Percentiles rank a stretch among this genome's conserved stretches.
These are phyloP conservation scores for Oreocharis arfaki DNA, from an alignment of 2,113 vertebrate genomes.

Conservation along the genomic window DNA sequence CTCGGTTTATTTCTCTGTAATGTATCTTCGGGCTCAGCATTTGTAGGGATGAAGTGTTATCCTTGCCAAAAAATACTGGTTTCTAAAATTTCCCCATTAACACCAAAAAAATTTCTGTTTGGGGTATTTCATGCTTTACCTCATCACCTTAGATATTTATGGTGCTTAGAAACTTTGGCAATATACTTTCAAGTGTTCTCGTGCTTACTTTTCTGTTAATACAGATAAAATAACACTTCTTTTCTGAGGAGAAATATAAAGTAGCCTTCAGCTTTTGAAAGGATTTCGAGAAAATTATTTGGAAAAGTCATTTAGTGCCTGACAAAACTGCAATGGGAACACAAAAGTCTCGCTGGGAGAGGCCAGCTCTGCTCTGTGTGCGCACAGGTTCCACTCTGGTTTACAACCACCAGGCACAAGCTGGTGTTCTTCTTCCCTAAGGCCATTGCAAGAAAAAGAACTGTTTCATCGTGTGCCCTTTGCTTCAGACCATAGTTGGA, in stretches of 20 bases:
- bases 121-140: background rate
- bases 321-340: background rate
- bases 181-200: background rate
- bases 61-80: background rate
- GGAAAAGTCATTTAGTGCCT: background rate
- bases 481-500: background rate
- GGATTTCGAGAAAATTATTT: background rate
- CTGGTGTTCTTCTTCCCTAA: background rate
- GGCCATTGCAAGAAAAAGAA: background rate
- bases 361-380: rapidly evolving
- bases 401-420: background rate
- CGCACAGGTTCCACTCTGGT: background rate
- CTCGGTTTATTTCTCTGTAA: background rate
- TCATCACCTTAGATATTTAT: background rate
- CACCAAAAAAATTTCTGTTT: background rate
- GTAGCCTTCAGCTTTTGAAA: background rate
- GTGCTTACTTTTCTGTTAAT: background rate
- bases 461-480: background rate
- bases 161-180: background rate
- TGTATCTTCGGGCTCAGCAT: background rate
- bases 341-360: background rate
- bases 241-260: background rate
- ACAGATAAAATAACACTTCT: background rate
- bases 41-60: background rate
- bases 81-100: background rate